Conservation (phyloP, 2,113 vertebrate species). For the Puntigrus tetrazona region DNA sequence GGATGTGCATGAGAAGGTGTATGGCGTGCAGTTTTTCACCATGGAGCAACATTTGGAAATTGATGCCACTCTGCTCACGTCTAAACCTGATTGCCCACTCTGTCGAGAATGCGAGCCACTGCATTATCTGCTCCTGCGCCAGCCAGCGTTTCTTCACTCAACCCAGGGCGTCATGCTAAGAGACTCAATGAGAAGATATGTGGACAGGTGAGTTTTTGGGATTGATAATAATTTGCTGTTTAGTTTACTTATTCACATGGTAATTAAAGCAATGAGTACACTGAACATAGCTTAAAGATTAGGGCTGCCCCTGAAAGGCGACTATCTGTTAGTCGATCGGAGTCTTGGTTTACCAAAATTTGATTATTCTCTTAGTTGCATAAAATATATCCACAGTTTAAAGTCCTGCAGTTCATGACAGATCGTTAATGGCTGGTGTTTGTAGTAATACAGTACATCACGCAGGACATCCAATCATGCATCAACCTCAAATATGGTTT, state of each 20-base stretch:
- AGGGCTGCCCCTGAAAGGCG: no score
- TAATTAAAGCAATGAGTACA: not conserved
- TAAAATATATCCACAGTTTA: no score
- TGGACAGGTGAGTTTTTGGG: slow-evolving; percentile 85
- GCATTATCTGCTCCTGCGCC: slow-evolving; percentile 84
- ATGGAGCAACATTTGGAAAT: slow-evolving; percentile 96
- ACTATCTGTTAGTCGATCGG: no score
- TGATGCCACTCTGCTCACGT: slow-evolving; percentile 90
- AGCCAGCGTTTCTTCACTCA: slow-evolving; percentile 81
- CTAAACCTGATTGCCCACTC: slow-evolving; percentile 76
- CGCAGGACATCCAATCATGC: no score
- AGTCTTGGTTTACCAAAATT: no score
- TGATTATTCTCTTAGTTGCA: no score
- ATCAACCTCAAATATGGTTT: no score
- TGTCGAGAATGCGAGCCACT: slow-evolving; percentile 84
- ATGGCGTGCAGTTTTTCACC: slow-evolving; percentile 93
- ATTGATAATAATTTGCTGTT: not conserved
- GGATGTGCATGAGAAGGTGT: slow-evolving; percentile 83
- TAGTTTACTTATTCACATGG: not conserved
- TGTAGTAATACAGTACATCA: no score
- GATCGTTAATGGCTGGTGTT: no score
- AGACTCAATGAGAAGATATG: slow-evolving; percentile 82
- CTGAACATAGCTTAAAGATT: not conserved
- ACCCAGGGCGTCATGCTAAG: slow-evolving; percentile 74
- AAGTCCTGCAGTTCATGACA: no score